Base-by-base conservation (phyloP, 1,140 invertebrate genomes). In the Brachystomella parvula region DNA sequence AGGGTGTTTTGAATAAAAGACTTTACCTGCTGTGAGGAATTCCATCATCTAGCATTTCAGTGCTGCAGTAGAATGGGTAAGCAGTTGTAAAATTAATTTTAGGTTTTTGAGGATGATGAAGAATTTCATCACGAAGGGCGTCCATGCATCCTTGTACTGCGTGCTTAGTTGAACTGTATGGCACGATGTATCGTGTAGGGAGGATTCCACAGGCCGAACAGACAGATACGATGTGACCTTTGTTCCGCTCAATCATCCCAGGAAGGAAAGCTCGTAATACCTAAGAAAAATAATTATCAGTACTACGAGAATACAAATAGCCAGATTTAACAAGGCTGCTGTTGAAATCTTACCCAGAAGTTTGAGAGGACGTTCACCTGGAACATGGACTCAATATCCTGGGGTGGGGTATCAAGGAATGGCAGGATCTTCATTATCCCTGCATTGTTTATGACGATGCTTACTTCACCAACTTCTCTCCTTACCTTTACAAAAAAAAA, bases 381-480 rank as follows among this genome's bases (percentile, higher is more conserved):
- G 57, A 73, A 73, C 53, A 68, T 47, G 21, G 64, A 63, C 32
- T 73, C 69, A 19, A 73, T 68, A 19, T 73, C 72, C 26, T 64
- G 47, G 1, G 60, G 29, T 24, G 44, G 24, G 24, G 66, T 67
- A 17, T 68, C 67, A n/a, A 74, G 26, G 47, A 74, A 71, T 21
- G 68, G 63, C 1, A 57, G 19, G 0, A 71, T 61, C 1, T 57
- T 61, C 71, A 74, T 72, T 0, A 71, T 26, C 9, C 71, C 73
- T 15, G 73, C 73, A 59, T 73, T 74, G 63, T 74, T 74, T 57
- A 74, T 65, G 2, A 72, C 67, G 17, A 74, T 73, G 49, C 63
- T 69, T 3, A 72, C 69, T 39, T 73, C 61, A 24, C 72, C 72
- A 26, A 74, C 65, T 61, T 74, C 71, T 56, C 58, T 61, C 15